Conservation (phyloP, 2,888 invertebrate species). For the Horisme vitalbata region DNA sequence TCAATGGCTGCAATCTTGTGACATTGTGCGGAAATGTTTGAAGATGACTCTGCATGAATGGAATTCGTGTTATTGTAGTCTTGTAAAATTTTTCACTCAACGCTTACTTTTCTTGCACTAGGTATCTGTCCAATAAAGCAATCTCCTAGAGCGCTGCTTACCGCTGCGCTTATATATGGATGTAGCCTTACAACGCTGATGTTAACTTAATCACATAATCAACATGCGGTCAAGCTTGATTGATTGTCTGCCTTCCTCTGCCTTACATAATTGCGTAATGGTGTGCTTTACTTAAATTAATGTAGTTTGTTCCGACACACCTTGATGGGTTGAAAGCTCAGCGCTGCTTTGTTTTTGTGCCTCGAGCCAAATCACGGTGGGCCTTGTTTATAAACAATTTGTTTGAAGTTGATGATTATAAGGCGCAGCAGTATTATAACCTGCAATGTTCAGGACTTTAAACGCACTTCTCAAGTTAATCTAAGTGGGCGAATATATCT, state of each 20-base stretch:
- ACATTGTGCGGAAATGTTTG: conserved; percentile 5
- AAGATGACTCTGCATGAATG: conserved; percentile 13
- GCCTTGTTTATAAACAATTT: conserved; percentile 33
- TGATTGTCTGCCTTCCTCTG: conserved; percentile 51
- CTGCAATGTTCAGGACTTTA: too few species aligned
- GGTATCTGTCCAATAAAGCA: neutral
- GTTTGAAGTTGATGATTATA: conserved; percentile 16
- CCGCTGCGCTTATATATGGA: conserved; percentile 9
- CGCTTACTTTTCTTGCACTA: neutral
- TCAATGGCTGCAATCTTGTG: conserved; percentile 1
- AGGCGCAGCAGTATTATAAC: neutral
- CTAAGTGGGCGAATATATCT: too few species aligned
- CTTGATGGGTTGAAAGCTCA: conserved; percentile 34
- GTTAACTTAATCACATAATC: conserved; percentile 68
- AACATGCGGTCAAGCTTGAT: conserved; percentile 57
- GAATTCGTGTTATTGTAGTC: conserved; percentile 8
- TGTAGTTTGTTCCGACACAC: conserved; percentile 31
- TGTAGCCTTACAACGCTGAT: conserved; percentile 23
- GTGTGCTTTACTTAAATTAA: conserved; percentile 45
- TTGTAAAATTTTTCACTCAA: neutral
- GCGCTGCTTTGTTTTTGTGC: conserved; percentile 34
- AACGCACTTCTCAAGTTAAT: too few species aligned
- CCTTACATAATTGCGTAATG: conserved; percentile 51
- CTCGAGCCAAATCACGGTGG: conserved; percentile 33
- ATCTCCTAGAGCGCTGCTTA: neutral